Base-by-base conservation (phyloP, 2,797 vertebrate species). In the Acrossocheilus wenchowensis region DNA sequence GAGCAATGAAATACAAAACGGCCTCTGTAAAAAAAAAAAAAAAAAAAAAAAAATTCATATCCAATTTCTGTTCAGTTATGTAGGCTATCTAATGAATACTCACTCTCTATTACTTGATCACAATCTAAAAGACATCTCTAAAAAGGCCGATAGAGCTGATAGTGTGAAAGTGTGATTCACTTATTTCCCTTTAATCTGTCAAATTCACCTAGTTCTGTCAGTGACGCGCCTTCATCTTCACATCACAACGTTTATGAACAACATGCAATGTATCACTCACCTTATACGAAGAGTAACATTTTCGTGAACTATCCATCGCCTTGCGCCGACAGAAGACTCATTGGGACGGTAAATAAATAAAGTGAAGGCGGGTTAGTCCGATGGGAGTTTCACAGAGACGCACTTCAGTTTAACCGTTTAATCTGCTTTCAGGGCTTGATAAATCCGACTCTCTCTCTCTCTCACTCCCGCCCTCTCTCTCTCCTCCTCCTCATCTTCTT, bases 401-500 rank as follows among this genome's bases (percentile, higher is more conserved):
- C 80, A 72, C 84, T 78, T 79, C 66, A 57, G 30, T 52, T 86
- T 75, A 80, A 81, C 64, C 64, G 39, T 60, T 86, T 86, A 88
- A 88, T 88, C 87, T 66, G 83, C 79, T 86, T 79, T 83, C 62
- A 64, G 75, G 45, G 74, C 69, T 36, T 78, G 81, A 62, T 82
- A 83, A 52, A 7, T 60, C 66, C 81, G 54, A 68, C 72, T 60
- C 57, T 83, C 21, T 77, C 79, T 78, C 52, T 72, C 48, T 48
- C 36, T 39, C 23, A 57, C n/a, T 36, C n/a, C 21, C 34, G 11
- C 30, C 6, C 48, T 30, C 30, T 54, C 19, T 50, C 19, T 26
- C 68, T 89, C 79, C 54, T 77, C 79, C 7, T 36, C 30, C 12
- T 34, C 66, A 17, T 68, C 14, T 68, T 68, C 6, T 68, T 68